Base-by-base conservation (phyloP, 2,888 invertebrate species). In the Drosophila kanekoi region DNA sequence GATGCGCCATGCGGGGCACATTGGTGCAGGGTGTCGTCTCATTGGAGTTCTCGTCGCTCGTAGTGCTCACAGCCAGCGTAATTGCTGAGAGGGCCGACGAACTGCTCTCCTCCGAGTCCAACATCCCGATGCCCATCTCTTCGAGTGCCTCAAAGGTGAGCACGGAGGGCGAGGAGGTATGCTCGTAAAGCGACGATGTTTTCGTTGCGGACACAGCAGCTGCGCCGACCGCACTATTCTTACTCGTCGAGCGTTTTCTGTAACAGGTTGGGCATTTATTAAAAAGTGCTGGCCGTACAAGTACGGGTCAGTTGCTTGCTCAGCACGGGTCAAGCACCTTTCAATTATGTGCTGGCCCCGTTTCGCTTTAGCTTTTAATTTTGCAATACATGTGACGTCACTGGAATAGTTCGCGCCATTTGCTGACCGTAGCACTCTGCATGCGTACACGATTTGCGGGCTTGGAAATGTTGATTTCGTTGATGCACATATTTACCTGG, bases 101-200 rank as follows among this genome's bases (percentile, higher is more conserved):
- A 11, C 91, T 91, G 52, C 91, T 90, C 65, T 93, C 93, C 69
- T 94, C 94, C 11, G 93, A 93, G 54, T 93, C 94, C 51, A 95
- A 89, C 92, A 94, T 93, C 20, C 94, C 93, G 18, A 95, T 93
- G 45, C 95, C 95, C 93, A 94, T 94, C 79, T 95, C 94, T 75
- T 93, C 90, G 32, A 92, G 84, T 44, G 76, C 67, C 53, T 87
- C 87, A 60, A 45, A 78, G 4, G 88, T 82, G 1, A 87, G 75
- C 45, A 67, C 75, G 1, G 86, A 84, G 8, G 86, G 86, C 5
- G 86, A 87, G 11, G 88, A 88, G n/a, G 84, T 63, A 68, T 82
- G 73, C 33, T 88, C 86, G 81, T 72, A 73, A n/a, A 51, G 57
- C 43, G 54, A 44, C 16, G 80, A 67, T 47, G 85, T 68, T 76